Conservation (phyloP, 2,888 invertebrate species). For the Plagodis dolabraria region DNA sequence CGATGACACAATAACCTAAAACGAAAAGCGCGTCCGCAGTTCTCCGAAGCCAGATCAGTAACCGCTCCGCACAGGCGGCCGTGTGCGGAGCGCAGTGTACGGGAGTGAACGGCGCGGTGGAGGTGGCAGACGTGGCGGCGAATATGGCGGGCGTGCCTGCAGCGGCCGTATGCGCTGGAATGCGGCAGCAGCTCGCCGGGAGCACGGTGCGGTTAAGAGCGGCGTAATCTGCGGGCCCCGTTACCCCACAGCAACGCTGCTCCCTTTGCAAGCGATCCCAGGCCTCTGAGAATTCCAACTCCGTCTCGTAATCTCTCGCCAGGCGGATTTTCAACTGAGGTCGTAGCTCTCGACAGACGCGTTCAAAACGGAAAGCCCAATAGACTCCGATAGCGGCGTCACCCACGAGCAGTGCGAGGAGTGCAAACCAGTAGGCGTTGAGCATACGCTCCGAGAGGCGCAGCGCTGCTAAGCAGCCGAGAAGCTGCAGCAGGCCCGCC, state of each 20-base stretch:
- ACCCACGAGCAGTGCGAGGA: conserved; percentile 91
- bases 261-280: conserved; percentile 92
- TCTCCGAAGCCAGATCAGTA: conserved; percentile 90
- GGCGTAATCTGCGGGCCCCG: conserved; percentile 84
- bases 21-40: conserved; percentile 93
- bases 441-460: conserved; percentile 92
- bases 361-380: conserved; percentile 93
- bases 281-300: conserved; percentile 89
- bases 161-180: conserved; percentile 69
- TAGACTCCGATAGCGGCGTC: conserved; percentile 93
- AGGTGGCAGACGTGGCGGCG: conserved; percentile 64
- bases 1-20: conserved; percentile 94
- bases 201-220: conserved; percentile 71
- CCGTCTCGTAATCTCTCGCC: conserved; percentile 89
- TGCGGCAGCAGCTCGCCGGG: conserved; percentile 77
- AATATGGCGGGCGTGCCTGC: conserved; percentile 82
- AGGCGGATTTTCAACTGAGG: conserved; percentile 87
- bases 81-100: conserved; percentile 78
- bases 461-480: conserved; percentile 93
- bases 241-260: conserved; percentile 92
- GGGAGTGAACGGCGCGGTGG: conserved; percentile 66
- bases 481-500: conserved; percentile 87
- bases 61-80: conserved; percentile 89
- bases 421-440: conserved; percentile 93
- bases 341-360: conserved; percentile 89